These are phyloP conservation scores for Myxocyprinus asiaticus DNA, from an alignment of 2,113 vertebrate genomes.

Conservation along the genomic window DNA sequence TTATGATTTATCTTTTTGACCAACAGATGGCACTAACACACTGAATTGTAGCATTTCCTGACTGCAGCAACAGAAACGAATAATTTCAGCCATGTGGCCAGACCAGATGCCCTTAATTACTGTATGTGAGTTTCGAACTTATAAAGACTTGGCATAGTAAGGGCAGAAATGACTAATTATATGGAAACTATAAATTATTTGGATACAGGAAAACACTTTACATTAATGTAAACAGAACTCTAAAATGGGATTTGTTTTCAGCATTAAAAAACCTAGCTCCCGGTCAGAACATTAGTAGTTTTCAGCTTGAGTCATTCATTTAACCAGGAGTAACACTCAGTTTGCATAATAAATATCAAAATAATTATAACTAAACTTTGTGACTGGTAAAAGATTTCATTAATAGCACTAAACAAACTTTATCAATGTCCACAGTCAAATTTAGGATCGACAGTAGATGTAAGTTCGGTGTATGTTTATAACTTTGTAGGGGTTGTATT, in stretches of 20 bases:
- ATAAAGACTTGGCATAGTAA: not conserved
- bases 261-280: slow-evolving; percentile 17
- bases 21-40: slow-evolving; percentile 62
- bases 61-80: not conserved
- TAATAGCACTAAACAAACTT: not conserved
- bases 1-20: not conserved
- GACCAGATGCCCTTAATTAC: not conserved
- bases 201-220: not conserved
- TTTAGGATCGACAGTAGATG: not conserved
- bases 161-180: not conserved
- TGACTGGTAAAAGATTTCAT: too few relatives aligned
- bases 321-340: not conserved
- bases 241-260: not conserved
- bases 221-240: slow-evolving; percentile 2
- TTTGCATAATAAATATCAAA: too few relatives aligned
- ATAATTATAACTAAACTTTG: too few relatives aligned
- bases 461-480: not conserved
- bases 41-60: not conserved
- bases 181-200: not conserved
- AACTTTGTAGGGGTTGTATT: not conserved
- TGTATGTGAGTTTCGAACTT: not conserved
- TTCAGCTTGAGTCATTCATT: not conserved
- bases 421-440: not conserved
- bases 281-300: not conserved
- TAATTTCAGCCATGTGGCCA: not conserved